These are phyloP conservation scores for Gambusia holbrooki DNA, from an alignment of 2,113 vertebrate genomes.

Conservation along the genomic window DNA sequence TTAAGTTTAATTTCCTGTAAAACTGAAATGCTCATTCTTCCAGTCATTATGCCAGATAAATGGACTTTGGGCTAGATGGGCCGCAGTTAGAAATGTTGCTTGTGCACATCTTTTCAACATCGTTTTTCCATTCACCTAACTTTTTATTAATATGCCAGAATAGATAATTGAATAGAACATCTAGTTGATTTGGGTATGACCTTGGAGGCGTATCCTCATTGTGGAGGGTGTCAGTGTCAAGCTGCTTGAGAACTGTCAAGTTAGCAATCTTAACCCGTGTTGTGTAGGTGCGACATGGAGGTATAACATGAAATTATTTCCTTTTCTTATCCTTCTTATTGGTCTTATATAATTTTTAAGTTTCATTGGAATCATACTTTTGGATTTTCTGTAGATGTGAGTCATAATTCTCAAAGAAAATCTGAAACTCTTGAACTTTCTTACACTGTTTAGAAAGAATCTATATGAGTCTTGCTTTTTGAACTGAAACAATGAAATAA, in stretches of 20 bases:
- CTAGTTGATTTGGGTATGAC: no score
- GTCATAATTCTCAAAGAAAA: not conserved
- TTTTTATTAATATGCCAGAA: no score
- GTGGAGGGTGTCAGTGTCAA: not conserved
- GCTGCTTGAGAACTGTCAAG: no score
- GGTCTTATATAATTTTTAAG: not conserved
- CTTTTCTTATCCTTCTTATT: not conserved
- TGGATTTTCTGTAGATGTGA: not conserved
- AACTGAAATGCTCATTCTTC: no score
- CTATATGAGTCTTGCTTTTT: not conserved
- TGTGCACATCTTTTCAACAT: no score
- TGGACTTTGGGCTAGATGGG: no score
- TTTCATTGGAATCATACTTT: not conserved
- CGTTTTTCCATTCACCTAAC: no score
- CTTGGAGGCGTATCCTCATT: not conserved
- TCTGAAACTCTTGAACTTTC: not conserved
- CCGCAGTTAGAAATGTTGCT: no score
- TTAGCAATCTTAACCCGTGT: not conserved
- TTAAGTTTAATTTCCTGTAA: not conserved
- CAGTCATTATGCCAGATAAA: no score
- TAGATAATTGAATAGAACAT: no score
- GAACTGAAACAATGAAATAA: not conserved
- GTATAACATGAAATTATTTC: not conserved
- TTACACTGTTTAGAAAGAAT: not conserved
- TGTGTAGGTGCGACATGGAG: not conserved